Evolutionary conservation across 2,113 vertebrate genomes (phyloP).

Genomic region (Marmota monax): DNA sequence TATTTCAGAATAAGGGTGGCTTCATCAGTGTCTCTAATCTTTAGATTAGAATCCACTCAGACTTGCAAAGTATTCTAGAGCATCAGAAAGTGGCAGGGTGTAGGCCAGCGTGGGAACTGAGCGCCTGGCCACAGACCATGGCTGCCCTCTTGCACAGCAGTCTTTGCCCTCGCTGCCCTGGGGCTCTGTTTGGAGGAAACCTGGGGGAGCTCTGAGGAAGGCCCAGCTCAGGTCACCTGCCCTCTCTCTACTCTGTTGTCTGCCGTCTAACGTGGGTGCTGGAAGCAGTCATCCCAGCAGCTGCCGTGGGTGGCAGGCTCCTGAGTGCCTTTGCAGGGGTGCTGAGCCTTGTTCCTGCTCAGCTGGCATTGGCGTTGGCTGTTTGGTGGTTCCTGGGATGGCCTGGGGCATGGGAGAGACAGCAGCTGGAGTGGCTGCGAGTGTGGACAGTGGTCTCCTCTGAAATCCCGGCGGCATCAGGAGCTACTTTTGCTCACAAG

Average conservation of each 20-base stretch:
- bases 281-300: not conserved
- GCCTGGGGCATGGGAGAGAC: not conserved
- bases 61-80: not conserved
- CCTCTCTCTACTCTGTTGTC: too few relatives aligned
- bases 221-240: not conserved
- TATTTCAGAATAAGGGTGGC: not conserved
- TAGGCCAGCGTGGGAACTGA: not conserved
- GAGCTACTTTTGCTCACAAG: not conserved
- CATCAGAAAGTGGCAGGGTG: accelerated
- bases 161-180: too few relatives aligned
- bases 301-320: not conserved
- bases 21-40: not conserved
- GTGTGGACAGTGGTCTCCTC: not conserved
- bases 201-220: not conserved
- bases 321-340: not conserved
- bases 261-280: not conserved
- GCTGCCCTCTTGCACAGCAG: accelerated
- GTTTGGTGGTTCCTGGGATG: too few relatives aligned
- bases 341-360: not conserved
- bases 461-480: accelerated
- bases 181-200: too few relatives aligned
- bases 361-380: not conserved
- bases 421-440: too few relatives aligned
- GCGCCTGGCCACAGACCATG: not conserved
- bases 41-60: not conserved